A percentile compares a stretch with the other conserved stretches of the same genome.
phyloP scores from a whole-genome alignment of 1,140 invertebrate species.

The Drosophila orosa region DNA sequence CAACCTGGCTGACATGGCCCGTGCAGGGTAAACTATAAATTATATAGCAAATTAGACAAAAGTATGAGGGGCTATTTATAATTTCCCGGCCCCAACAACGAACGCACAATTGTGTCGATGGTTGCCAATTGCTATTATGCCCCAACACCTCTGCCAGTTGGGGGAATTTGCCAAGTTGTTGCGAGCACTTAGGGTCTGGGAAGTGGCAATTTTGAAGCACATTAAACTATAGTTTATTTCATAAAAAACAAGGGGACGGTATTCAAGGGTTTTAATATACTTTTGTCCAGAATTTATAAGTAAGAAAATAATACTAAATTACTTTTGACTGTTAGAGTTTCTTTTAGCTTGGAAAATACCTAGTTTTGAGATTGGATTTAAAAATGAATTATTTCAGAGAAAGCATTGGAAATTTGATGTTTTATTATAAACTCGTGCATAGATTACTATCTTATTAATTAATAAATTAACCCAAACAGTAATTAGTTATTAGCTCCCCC shows the following conservation, averaged over 20 bases:
- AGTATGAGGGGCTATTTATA: conserved; percentile 53
- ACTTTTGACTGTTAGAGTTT: too few species aligned
- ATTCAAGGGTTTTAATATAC: neutral
- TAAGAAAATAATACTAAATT: too few species aligned
- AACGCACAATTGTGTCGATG: conserved; percentile 5
- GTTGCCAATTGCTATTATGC: conserved; percentile 26
- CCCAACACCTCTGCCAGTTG: conserved; percentile 23
- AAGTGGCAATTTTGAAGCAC: neutral
- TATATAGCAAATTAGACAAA: conserved; percentile 49
- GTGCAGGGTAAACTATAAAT: conserved; percentile 47
- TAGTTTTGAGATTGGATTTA: neutral
- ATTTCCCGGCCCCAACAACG: neutral
- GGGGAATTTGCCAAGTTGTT: conserved; percentile 9
- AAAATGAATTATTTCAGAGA: neutral
- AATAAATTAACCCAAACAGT: neutral
- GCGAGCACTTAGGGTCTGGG: neutral
- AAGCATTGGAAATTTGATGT: neutral
- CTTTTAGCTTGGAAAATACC: neutral
- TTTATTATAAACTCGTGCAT: neutral
- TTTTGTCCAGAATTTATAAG: too few species aligned
- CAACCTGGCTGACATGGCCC: conserved; percentile 26
- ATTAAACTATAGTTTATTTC: neutral
- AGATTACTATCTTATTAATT: neutral
- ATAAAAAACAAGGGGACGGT: too few species aligned
- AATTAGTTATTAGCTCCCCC: neutral